Base-by-base conservation (phyloP, 2,888 invertebrate species). In the Trissolcus japonicus region DNA sequence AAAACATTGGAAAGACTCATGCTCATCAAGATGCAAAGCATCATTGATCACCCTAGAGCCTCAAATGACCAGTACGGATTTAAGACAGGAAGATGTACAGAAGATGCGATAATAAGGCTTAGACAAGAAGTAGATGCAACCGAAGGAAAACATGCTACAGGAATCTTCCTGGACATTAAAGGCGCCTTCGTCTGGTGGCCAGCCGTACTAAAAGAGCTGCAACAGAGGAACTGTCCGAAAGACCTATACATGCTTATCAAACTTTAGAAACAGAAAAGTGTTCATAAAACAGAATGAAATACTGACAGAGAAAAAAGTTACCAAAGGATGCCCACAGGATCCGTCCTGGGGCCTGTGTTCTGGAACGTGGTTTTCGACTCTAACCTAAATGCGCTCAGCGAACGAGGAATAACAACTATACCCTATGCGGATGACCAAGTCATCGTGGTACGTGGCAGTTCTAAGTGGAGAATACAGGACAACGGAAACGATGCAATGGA, bases 351-450 rank as follows among this genome's bases (percentile, higher is more conserved):
- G 17, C 76, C 78, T 0, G 7, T 13, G 0, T 16, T 78, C 2
- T 80, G 80, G 79, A 78, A 79, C 21, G 11, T 80, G 2, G 40
- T 71, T 1, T 63, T 80, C 21, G 66, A 79, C 19, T 11, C 7
- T 2, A 25, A 65, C 7, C 53, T 80, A 0, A 43, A n/a, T 6
- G 13, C 6, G 0, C 60, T 80, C 0, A 13, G 19, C 6, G 19
- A 19, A 3, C 51, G 7, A 16, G 35, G 35, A 3, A 17, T 51
- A 1, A 11, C 35, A 4, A 9, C 55, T 0, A 50, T 78, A 0
- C 79, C 79, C 0, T 81, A 81, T 35, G 79, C 80, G 6, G 80
- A 81, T 19, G 81, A 82, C 46, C 25, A 65, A 1, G 13, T 68
- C 0, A 60, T 79, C 0, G 0, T 78, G 0, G n/a, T 79, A 0